Evolutionary conservation across 2,797 vertebrate species (phyloP).

Genomic region (Micrastur ruficollis): DNA sequence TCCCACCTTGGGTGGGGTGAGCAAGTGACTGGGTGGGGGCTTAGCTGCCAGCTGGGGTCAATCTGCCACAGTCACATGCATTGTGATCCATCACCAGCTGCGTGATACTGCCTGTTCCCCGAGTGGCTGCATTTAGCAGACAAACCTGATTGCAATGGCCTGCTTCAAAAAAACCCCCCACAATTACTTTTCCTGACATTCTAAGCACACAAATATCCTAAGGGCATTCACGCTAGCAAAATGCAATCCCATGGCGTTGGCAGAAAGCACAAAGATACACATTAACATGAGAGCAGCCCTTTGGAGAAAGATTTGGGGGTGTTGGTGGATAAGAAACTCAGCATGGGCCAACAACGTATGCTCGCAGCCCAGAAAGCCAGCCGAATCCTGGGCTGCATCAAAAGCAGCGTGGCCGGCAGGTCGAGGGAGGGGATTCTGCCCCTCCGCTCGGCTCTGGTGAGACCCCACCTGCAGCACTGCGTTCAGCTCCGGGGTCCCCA

Average conservation of each 20-base stretch:
- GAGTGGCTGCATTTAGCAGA: not conserved
- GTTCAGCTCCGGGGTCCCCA: too few relatives aligned
- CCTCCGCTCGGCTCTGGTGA: too few relatives aligned
- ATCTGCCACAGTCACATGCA: not conserved
- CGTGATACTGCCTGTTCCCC: not conserved
- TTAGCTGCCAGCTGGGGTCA: not conserved
- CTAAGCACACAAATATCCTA: not conserved
- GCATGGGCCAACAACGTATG: too few relatives aligned
- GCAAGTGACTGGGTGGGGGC: too few relatives aligned
- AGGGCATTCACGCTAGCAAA: not conserved
- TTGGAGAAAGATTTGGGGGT: too few relatives aligned
- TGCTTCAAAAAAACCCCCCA: not conserved
- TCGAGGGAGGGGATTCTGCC: too few relatives aligned
- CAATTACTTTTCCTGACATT: not conserved
- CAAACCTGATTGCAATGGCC: not conserved
- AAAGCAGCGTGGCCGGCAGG: too few relatives aligned
- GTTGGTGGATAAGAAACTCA: too few relatives aligned
- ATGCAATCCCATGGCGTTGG: not conserved
- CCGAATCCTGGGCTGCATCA: too few relatives aligned
- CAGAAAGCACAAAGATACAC: not conserved
- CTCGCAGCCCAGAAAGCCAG: too few relatives aligned
- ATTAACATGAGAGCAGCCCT: not conserved
- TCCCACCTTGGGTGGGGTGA: not conserved
- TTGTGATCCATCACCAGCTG: not conserved
- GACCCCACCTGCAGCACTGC: too few relatives aligned